phyloP scores from a whole-genome alignment of 2,888 invertebrate genomes.

The Volucella inanis region DNA sequence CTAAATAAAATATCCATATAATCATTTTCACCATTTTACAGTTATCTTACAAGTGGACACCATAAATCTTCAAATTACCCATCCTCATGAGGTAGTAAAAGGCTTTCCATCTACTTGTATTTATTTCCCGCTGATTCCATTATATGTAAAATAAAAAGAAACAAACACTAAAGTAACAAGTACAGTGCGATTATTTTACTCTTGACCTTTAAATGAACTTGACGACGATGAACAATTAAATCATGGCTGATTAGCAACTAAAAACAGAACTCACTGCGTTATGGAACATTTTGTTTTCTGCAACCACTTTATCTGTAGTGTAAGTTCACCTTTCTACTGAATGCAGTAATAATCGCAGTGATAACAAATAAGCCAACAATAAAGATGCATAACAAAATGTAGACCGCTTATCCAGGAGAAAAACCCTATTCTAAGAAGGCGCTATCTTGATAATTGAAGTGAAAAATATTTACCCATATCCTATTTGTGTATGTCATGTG shows the following conservation, averaged over 20 bases:
- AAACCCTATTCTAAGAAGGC: slow-evolving; percentile 9
- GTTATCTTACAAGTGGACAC: no score
- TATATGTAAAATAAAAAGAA: not conserved
- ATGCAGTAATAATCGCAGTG: slow-evolving; percentile 27
- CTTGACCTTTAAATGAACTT: slow-evolving; percentile 64
- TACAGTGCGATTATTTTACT: slow-evolving; percentile 34
- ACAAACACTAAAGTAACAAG: not conserved
- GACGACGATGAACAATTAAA: slow-evolving; percentile 41
- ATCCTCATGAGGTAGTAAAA: no score
- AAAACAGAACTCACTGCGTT: slow-evolving; percentile 15
- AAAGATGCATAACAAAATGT: slow-evolving; percentile 1
- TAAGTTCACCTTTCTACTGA: slow-evolving; percentile 34
- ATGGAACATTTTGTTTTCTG: slow-evolving; percentile 24
- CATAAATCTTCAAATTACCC: no score
- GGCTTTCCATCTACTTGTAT: no score
- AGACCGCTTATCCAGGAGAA: slow-evolving; percentile 1
- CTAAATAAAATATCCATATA: no score
- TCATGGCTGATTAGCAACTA: slow-evolving; percentile 50
- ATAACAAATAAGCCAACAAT: slow-evolving; percentile 41
- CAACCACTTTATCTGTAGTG: slow-evolving; percentile 37
- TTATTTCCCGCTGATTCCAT: no score
- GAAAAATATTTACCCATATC: slow-evolving; percentile 15
- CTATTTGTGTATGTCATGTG: not conserved
- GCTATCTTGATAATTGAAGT: slow-evolving; percentile 23
- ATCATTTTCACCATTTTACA: no score